Percentiles rank a stretch among this genome's conserved stretches.
These are phyloP conservation scores for Craseonycteris thonglongyai DNA, from an alignment of 2,113 vertebrate species.

Conservation along the genomic window DNA sequence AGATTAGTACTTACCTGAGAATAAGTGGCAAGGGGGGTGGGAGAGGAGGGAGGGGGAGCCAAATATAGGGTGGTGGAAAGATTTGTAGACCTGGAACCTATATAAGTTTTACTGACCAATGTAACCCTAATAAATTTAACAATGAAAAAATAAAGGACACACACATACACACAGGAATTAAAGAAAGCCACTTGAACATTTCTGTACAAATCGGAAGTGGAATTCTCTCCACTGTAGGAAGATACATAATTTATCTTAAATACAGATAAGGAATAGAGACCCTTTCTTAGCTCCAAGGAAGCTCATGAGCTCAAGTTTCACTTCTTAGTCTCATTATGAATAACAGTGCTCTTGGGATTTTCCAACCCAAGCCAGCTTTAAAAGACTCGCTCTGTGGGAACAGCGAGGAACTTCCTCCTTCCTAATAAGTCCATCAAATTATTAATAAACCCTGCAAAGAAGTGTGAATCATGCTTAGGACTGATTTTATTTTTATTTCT, in stretches of 20 bases:
- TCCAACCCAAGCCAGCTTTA: background rate
- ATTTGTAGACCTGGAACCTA: too few relatives aligned
- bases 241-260: background rate
- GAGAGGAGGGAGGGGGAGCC: too few relatives aligned
- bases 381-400: background rate
- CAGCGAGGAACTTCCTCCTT: conserved; percentile 36
- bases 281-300: background rate
- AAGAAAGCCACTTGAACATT: background rate
- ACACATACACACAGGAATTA: background rate
- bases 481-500: too few relatives aligned
- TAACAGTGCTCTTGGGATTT: conserved; percentile 43
- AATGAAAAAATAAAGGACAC: too few relatives aligned
- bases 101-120: too few relatives aligned
- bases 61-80: too few relatives aligned
- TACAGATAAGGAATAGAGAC: background rate
- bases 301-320: conserved; percentile 9
- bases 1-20: too few relatives aligned
- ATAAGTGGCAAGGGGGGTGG: too few relatives aligned
- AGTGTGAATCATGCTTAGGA: conserved; percentile 29
- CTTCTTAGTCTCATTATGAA: conserved; percentile 43
- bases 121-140: too few relatives aligned
- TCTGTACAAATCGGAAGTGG: background rate
- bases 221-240: background rate
- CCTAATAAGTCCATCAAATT: background rate
- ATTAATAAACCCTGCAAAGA: background rate